phyloP scores from a whole-genome alignment of 2,113 vertebrate species.

The Kryptolebias marmoratus region DNA sequence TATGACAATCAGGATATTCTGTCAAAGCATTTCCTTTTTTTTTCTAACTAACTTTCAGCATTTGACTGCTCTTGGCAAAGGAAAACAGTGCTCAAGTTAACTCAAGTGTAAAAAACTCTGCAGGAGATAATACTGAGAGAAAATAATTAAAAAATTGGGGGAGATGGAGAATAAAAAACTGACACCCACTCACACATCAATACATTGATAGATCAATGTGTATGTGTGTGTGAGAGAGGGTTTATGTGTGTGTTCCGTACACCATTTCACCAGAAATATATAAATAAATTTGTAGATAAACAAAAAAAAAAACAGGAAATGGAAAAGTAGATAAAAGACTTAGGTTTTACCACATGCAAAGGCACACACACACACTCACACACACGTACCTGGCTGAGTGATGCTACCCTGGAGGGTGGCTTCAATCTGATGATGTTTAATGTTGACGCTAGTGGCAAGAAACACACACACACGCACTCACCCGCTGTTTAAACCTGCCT shows the following conservation, averaged over 20 bases:
- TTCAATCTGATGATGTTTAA: constrained; percentile 82
- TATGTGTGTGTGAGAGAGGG: constrained; percentile 11
- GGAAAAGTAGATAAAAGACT: constrained; percentile 76
- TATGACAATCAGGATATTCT: constrained; percentile 69
- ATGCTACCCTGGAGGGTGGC: constrained; percentile 80
- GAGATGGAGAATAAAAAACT: constrained; percentile 55
- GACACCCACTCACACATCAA: constrained; percentile 75
- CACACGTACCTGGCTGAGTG: constrained; percentile 75
- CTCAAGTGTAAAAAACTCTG: constrained; percentile 65
- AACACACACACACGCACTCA: constrained; percentile 75
- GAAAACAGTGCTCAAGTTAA: constrained; percentile 69
- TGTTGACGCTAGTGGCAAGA: constrained; percentile 82
- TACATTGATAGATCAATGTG: constrained; percentile 78
- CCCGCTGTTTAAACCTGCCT: constrained; percentile 78
- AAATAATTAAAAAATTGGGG: constrained; percentile 72
- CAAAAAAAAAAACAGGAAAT: constrained; percentile 76
- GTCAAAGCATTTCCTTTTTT: constrained; percentile 60
- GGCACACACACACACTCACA: constrained; percentile 28
- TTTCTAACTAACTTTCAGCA: constrained; percentile 69
- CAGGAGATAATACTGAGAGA: constrained; percentile 69
- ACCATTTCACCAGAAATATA: constrained; percentile 74
- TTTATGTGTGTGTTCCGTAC: constrained; percentile 32
- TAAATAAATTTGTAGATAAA: constrained; percentile 81
- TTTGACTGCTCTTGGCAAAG: constrained; percentile 70
- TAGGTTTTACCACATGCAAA: constrained; percentile 58